Base-by-base conservation (phyloP, 2,888 invertebrate species). In the Dynastes hyllus region DNA sequence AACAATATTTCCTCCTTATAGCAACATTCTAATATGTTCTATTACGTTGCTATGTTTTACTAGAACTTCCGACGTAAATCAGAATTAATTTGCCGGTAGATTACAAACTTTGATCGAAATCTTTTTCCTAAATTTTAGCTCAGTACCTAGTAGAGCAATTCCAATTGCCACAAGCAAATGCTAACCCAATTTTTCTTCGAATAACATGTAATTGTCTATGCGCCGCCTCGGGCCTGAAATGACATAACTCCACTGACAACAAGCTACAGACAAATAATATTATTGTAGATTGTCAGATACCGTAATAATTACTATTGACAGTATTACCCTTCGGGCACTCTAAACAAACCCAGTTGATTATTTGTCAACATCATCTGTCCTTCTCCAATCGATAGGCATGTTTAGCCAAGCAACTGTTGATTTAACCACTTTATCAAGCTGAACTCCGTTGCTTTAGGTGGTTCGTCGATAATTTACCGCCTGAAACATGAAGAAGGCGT, bases 221-320 rank as follows among this genome's bases (percentile, higher is more conserved):
- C 22, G 22, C 13, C 22, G 55, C 55, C 55, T 58, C 5, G 22
- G 22, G 55, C 22, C 27, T 8, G 16, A 16, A 16, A 58, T 22
- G 22, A 22, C 55, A 58, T 58, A 58, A 58, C 55, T 58, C 55
- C 22, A 16, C 22, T 58, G 22, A 58, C 22, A 58, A 11, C 63
- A 63, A 63, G 63, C 32, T 13, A 32, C 9, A 63, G 63, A 63
- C 29, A 63, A 63, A 32, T 32, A 32, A 63, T 29, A 63, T 63
- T 32, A 13, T 29, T 13, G 32, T 63, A 63, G 63, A 63, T 63
- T 63, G 13, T 27, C 63, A 29, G 63, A 63, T 63, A 63, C 63
- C 63, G 63, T 32, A 63, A 29, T 63, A 63, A 63, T 63, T 63
- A 63, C 63, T 63, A 63, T 63, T 63, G 63, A 63, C 63, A 63